Evolutionary conservation across 2,113 vertebrate species (phyloP).

Genomic region (Cyanistes caeruleus): DNA sequence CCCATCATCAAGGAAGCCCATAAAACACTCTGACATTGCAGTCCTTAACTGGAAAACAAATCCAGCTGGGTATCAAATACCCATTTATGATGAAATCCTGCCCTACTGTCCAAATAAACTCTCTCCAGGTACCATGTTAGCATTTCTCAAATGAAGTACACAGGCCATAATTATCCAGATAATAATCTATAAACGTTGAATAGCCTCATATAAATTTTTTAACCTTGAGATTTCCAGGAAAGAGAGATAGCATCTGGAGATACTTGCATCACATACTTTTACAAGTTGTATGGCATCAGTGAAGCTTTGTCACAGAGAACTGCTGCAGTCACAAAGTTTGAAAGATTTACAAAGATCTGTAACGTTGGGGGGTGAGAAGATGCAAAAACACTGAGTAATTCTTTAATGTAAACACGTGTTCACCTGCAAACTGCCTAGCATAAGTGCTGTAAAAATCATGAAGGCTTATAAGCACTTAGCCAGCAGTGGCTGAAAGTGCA

Average conservation of each 20-base stretch:
- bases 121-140: neutral
- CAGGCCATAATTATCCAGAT: neutral
- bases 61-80: neutral
- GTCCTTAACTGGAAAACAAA: neutral
- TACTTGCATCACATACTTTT: neutral
- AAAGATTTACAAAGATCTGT: neutral
- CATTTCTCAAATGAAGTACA: neutral
- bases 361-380: neutral
- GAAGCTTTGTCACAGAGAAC: neutral
- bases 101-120: neutral
- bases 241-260: neutral
- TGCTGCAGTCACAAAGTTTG: neutral
- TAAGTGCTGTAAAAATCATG: neutral
- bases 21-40: neutral
- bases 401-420: neutral
- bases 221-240: neutral
- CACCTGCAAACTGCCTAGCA: neutral
- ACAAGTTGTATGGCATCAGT: neutral
- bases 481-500: neutral
- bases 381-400: neutral
- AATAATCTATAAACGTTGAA: neutral
- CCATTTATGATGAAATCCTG: neutral
- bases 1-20: neutral
- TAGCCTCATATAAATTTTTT: neutral
- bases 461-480: neutral